Base-by-base conservation (phyloP, 23 tunicate genomes). In the Halocynthia aurantium region DNA sequence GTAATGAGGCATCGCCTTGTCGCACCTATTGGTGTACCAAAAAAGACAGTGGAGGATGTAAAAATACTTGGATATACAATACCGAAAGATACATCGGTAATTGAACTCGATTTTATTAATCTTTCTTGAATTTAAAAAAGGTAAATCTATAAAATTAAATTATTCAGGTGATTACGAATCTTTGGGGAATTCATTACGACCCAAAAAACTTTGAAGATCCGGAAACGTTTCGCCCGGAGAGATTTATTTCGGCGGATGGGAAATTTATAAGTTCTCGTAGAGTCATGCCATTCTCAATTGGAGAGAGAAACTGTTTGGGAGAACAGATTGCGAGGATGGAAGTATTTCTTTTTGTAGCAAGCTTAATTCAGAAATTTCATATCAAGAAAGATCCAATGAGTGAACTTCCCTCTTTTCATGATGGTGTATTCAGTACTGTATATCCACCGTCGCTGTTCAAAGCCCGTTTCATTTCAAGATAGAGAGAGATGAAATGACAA, bases 31-130 rank as follows among this genome's bases (percentile, higher is more conserved):
- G 40, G 22, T 49, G 5, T 50, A 11, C 72, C 72, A 15, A 67
- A 6, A 67, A 67, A 20, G 19, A 67, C 72, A 0, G 11, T 11
- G 49, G 72, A n/a, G 11, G 72, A 67, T 67, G 72, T 67, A 67
- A 67, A 67, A 67, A 11, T 67, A n/a, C 22, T 11, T 15, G 22
- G 22, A 10, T 17, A 15, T 50, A 13, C 22, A 10, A 67, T 67
- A 49, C 72, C 72, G 40, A 67, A 67, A 67, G 72, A 67, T 67
- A 67, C 72, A 11, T 49, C 72, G 72, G 72, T 67, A 20, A 67
- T 4, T 31, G 44, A 31, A 31, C 44, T 31, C 44, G 1, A 31
- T 31, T 31, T 31, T 31, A 31, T 31, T 31, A 31, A 31, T 31
- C 44, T 31, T 31, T 31, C 44, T 31, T 31, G 44, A 31, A 31